These are phyloP conservation scores for Camarhynchus parvulus DNA, from an alignment of 2,113 vertebrate species.

Conservation along the genomic window DNA sequence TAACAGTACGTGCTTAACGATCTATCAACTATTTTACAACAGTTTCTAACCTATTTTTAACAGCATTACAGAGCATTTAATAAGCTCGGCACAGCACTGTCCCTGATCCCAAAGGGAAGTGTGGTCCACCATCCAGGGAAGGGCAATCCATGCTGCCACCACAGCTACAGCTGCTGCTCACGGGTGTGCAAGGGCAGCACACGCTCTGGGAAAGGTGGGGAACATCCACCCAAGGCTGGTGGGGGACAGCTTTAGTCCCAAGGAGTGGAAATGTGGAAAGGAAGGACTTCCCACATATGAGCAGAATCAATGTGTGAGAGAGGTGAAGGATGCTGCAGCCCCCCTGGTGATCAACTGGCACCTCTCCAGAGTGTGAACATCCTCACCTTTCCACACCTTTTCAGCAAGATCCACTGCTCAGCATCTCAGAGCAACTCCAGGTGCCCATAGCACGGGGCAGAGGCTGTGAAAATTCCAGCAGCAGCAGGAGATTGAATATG, in stretches of 20 bases:
- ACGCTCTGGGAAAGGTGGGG: neutral
- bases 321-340: neutral
- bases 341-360: neutral
- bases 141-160: neutral
- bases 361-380: neutral
- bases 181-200: neutral
- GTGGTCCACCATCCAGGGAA: neutral
- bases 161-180: neutral
- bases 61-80: neutral
- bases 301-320: rapidly evolving
- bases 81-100: neutral
- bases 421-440: neutral
- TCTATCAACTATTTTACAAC: too few species aligned
- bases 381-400: neutral
- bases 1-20: too few species aligned
- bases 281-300: neutral
- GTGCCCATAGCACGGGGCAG: neutral
- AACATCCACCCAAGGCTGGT: rapidly evolving
- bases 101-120: neutral
- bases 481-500: neutral
- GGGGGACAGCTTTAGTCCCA: neutral
- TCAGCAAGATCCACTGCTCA: neutral
- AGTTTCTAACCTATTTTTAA: too few species aligned
- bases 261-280: neutral
- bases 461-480: neutral